Conservation (phyloP, 1,140 invertebrate species). For the Bombus ignitus region DNA sequence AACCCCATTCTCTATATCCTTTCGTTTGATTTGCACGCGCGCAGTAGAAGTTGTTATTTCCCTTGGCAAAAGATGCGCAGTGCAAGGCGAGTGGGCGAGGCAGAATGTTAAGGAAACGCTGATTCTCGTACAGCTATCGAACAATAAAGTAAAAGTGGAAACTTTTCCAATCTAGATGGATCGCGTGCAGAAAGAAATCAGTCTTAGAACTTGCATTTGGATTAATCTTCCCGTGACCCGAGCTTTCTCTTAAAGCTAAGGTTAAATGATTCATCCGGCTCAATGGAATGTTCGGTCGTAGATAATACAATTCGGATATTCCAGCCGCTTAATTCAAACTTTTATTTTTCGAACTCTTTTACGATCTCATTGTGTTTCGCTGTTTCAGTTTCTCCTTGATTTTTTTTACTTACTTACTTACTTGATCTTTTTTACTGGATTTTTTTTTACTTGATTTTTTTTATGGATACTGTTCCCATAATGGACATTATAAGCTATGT, state of each 20-base stretch:
- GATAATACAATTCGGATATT: not conserved
- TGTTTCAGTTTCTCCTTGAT: not conserved
- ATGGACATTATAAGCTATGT: no score
- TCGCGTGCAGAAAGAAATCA: constrained; percentile 71
- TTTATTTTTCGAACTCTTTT: not conserved
- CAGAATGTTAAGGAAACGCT: constrained; percentile 46
- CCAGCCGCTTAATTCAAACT: not conserved
- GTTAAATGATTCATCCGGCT: constrained; percentile 50
- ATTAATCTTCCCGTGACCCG: constrained; percentile 66
- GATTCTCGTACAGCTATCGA: constrained; percentile 43
- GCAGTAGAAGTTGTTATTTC: not conserved
- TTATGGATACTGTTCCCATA: no score
- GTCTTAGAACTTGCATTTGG: constrained; percentile 64
- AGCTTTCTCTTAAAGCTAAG: constrained; percentile 47
- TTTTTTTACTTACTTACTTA: no score
- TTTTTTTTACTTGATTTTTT: no score
- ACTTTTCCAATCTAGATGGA: constrained; percentile 77
- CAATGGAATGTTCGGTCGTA: constrained; percentile 11
- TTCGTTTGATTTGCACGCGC: not conserved
- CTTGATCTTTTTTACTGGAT: no score
- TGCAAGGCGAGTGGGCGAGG: not conserved
- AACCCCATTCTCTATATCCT: not conserved
- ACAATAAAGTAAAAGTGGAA: constrained; percentile 66
- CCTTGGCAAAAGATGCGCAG: not conserved
- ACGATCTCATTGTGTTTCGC: not conserved